phyloP scores from a whole-genome alignment of 1,140 invertebrate genomes.

The Diachasma alloeum region DNA sequence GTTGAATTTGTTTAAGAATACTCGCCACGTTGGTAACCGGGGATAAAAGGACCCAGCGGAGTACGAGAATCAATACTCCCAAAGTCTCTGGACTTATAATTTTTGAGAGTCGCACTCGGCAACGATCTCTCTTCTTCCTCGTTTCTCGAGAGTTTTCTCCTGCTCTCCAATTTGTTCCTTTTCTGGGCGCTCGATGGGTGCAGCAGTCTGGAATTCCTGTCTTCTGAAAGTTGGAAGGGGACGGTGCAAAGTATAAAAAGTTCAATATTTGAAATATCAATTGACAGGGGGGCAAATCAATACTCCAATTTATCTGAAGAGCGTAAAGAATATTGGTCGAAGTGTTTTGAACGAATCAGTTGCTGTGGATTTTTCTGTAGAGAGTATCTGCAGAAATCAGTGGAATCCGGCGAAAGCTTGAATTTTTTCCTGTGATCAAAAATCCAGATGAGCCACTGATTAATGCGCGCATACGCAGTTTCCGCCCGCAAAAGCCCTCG shows the following conservation, averaged over 20 bases:
- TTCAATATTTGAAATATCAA: background rate
- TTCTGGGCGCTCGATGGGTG: background rate
- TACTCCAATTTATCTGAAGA: background rate
- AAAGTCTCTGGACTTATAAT: slow-evolving; percentile 19
- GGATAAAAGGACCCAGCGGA: slow-evolving; percentile 15
- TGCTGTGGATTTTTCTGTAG: no score
- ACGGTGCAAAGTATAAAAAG: background rate
- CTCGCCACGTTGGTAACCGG: background rate
- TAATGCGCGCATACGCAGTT: no score
- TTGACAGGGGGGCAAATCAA: background rate
- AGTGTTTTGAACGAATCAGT: no score
- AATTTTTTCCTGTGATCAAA: no score
- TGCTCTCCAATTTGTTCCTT: background rate
- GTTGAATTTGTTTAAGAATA: slow-evolving; percentile 23
- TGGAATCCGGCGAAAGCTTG: no score
- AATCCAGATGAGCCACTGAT: no score
- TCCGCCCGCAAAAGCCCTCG: background rate
- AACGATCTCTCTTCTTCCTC: background rate
- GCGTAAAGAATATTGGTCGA: no score
- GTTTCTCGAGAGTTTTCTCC: background rate
- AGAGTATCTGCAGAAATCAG: no score
- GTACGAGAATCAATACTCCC: slow-evolving; percentile 20
- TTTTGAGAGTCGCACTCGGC: background rate
- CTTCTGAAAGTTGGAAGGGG: background rate
- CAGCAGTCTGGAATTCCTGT: background rate